Conservation (phyloP, 2,888 invertebrate species). For the Drosophila helvetica region DNA sequence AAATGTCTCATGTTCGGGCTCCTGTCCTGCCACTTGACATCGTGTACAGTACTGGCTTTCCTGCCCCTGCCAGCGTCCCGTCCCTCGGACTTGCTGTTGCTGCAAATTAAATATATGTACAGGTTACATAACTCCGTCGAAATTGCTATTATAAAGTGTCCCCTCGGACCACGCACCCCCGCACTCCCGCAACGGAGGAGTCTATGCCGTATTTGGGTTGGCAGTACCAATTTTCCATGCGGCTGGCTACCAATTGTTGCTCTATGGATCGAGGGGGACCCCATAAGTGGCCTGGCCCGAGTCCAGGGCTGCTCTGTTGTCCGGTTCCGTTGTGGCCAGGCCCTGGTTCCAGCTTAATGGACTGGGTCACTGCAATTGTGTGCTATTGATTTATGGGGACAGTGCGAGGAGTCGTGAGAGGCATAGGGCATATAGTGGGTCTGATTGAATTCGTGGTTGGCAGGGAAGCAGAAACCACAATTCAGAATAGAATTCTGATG, state of each 20-base stretch:
- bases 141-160: neutral
- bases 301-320: slow-evolving; percentile 9
- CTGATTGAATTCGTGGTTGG: slow-evolving; percentile 26
- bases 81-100: slow-evolving; percentile 35
- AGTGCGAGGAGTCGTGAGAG: neutral
- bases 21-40: slow-evolving; percentile 28
- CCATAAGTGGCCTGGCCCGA: slow-evolving; percentile 14
- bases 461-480: slow-evolving; percentile 1
- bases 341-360: slow-evolving; percentile 31
- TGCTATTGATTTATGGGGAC: slow-evolving; percentile 39
- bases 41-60: slow-evolving; percentile 13
- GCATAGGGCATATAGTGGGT: neutral
- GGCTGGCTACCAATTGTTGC: slow-evolving; percentile 66
- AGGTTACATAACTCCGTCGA: slow-evolving; percentile 11
- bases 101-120: slow-evolving; percentile 55
- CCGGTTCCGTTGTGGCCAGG: slow-evolving; percentile 15
- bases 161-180: neutral
- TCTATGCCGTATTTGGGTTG: neutral
- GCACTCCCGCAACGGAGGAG: neutral
- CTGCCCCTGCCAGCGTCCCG: neutral
- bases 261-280: slow-evolving; percentile 19
- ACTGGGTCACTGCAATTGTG: slow-evolving; percentile 48
- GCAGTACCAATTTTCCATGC: slow-evolving; percentile 61
- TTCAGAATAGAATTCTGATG: slow-evolving; percentile 1
- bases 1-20: slow-evolving; percentile 24